A percentile compares a stretch with the other conserved stretches of the same genome.
Evolutionary conservation across 1,140 invertebrate genomes (phyloP).

Genomic region (Zaprionus inermis): DNA sequence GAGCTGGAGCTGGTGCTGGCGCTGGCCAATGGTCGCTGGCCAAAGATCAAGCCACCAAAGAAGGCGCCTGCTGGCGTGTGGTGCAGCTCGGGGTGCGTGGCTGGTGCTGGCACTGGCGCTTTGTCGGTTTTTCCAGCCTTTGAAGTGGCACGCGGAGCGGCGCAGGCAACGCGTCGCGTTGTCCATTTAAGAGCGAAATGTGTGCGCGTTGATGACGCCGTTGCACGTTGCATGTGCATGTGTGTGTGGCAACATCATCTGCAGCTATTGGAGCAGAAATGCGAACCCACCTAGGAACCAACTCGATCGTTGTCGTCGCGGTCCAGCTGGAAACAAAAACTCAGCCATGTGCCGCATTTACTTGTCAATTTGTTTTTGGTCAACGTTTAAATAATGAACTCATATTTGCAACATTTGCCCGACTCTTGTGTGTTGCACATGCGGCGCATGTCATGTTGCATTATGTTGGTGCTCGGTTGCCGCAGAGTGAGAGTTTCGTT

Average conservation of each 20-base stretch:
- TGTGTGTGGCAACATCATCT: slow-evolving; percentile 60
- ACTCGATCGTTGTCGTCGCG: slow-evolving; percentile 1
- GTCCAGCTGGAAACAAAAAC: slow-evolving; percentile 35
- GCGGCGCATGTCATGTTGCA: slow-evolving; percentile 82
- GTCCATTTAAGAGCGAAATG: slow-evolving; percentile 66
- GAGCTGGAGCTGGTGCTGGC: slow-evolving; percentile 5
- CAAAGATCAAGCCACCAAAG: slow-evolving; percentile 81
- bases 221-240: slow-evolving; percentile 23
- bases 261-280: slow-evolving; percentile 78
- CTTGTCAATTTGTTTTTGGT: slow-evolving; percentile 83
- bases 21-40: slow-evolving; percentile 29
- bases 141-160: slow-evolving; percentile 67
- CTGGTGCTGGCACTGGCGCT: slow-evolving; percentile 53
- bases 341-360: slow-evolving; percentile 71
- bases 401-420: slow-evolving; percentile 78
- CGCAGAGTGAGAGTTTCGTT: slow-evolving; percentile 23
- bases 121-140: slow-evolving; percentile 62
- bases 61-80: slow-evolving; percentile 50
- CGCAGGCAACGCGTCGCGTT: slow-evolving; percentile 54
- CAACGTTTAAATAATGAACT: slow-evolving; percentile 84
- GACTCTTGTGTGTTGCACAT: slow-evolving; percentile 75
- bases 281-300: slow-evolving; percentile 62
- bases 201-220: slow-evolving; percentile 75
- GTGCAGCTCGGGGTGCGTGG: slow-evolving; percentile 29
- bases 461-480: slow-evolving; percentile 48